Conservation (phyloP, 1,140 invertebrate species). For the Globodera ellingtonae region DNA sequence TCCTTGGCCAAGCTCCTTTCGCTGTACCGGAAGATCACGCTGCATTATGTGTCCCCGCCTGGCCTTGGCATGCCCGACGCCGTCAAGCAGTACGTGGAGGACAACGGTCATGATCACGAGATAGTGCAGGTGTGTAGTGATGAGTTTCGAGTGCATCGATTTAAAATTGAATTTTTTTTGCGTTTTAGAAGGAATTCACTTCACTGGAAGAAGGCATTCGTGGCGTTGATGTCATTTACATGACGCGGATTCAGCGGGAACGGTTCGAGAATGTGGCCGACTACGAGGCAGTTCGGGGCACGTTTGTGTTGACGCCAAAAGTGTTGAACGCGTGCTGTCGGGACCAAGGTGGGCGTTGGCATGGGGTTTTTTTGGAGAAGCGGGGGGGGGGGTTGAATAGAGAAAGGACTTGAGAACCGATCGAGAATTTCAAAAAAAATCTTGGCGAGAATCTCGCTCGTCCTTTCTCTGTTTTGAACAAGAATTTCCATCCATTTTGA, state of each 20-base stretch:
- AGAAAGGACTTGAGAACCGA: neutral
- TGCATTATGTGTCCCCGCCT: conserved; percentile 88
- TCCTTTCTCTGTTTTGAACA: neutral
- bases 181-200: conserved; percentile 71
- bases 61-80: conserved; percentile 85
- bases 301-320: conserved; percentile 85
- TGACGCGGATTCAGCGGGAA: conserved; percentile 95
- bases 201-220: conserved; percentile 81
- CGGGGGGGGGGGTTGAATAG: neutral
- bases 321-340: conserved; percentile 84
- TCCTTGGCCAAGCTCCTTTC: conserved; percentile 83
- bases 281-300: conserved; percentile 83
- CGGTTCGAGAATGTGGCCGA: conserved; percentile 81
- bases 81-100: conserved; percentile 77
- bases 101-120: conserved; percentile 71
- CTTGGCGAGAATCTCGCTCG: neutral
- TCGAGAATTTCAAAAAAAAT: neutral
- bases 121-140: conserved; percentile 41
- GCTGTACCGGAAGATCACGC: conserved; percentile 69
- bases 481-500: neutral
- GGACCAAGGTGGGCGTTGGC: neutral
- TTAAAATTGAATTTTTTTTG: conserved; percentile 3
- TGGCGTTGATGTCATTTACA: conserved; percentile 90
- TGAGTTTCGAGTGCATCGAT: neutral
- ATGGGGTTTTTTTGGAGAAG: neutral